These are phyloP conservation scores for Amniataba percoides DNA, from an alignment of 2,797 vertebrate genomes.

Conservation along the genomic window DNA sequence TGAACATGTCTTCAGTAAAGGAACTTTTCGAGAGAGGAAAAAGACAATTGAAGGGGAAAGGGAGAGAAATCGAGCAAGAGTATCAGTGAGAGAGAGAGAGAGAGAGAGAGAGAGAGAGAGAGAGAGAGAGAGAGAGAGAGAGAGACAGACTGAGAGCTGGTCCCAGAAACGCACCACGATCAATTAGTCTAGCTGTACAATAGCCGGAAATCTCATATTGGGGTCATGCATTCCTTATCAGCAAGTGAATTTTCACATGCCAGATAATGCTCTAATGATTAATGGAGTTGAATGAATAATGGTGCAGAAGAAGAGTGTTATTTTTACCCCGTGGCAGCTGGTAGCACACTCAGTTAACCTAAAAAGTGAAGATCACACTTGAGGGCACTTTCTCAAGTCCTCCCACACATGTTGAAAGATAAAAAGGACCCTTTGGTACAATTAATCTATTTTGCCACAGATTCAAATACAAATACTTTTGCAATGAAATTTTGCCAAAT, in stretches of 20 bases:
- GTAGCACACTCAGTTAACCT: constrained; percentile 76
- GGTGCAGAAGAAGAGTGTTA: constrained; percentile 73
- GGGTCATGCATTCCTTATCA: constrained; percentile 83
- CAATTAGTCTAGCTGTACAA: constrained; percentile 83
- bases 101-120: constrained; percentile 28
- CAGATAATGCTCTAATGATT: constrained; percentile 84
- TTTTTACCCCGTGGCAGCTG: constrained; percentile 78
- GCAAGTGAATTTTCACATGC: constrained; percentile 83
- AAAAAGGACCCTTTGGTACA: constrained; percentile 58
- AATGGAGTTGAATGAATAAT: constrained; percentile 84
- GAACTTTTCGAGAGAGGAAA: not conserved
- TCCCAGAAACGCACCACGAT: constrained; percentile 73
- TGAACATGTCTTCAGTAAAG: constrained; percentile 31
- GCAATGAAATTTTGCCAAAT: constrained; percentile 23
- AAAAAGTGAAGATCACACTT: constrained; percentile 76
- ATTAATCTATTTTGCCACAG: constrained; percentile 56
- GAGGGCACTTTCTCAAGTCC: constrained; percentile 72
- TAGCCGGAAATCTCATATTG: constrained; percentile 85
- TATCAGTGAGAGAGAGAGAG: constrained; percentile 10
- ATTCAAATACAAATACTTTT: constrained; percentile 44
- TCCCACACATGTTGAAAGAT: constrained; percentile 74
- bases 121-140: constrained; percentile 24
- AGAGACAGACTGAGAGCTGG: constrained; percentile 40
- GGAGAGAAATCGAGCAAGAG: constrained; percentile 1
- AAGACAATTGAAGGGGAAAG: constrained; percentile 21